phyloP scores from a whole-genome alignment of 2,113 vertebrate species.

The Callipepla squamata region DNA sequence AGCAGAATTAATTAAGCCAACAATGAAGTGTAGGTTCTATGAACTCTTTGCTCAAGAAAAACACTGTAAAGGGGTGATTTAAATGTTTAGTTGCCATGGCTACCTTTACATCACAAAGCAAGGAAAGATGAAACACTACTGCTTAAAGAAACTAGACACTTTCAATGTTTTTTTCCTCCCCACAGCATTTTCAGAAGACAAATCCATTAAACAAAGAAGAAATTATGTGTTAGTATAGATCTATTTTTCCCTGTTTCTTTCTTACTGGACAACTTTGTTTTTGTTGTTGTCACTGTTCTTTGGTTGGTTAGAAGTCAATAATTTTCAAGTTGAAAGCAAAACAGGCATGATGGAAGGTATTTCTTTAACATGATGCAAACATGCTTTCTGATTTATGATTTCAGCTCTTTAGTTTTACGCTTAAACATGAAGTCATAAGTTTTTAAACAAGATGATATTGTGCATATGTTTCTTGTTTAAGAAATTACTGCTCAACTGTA shows the following conservation, averaged over 20 bases:
- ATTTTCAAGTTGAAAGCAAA: not conserved
- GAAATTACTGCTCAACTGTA: not conserved
- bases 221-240: not conserved
- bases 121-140: not conserved
- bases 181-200: not conserved
- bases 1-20: not conserved
- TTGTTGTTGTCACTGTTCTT: not conserved
- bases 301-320: not conserved
- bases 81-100: slow-evolving; percentile 44
- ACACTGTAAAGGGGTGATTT: not conserved
- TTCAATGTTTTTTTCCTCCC: not conserved
- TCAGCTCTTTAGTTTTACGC: not conserved
- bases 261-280: not conserved
- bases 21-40: not conserved
- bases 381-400: not conserved
- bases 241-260: not conserved
- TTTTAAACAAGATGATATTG: not conserved
- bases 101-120: slow-evolving; percentile 22
- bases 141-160: not conserved
- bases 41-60: slow-evolving; percentile 1
- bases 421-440: not conserved
- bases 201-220: not conserved
- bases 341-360: not conserved
- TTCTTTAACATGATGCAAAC: not conserved
- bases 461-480: not conserved